phyloP scores from a whole-genome alignment of 2,113 vertebrate species.

The Pomatostomus ruficeps region DNA sequence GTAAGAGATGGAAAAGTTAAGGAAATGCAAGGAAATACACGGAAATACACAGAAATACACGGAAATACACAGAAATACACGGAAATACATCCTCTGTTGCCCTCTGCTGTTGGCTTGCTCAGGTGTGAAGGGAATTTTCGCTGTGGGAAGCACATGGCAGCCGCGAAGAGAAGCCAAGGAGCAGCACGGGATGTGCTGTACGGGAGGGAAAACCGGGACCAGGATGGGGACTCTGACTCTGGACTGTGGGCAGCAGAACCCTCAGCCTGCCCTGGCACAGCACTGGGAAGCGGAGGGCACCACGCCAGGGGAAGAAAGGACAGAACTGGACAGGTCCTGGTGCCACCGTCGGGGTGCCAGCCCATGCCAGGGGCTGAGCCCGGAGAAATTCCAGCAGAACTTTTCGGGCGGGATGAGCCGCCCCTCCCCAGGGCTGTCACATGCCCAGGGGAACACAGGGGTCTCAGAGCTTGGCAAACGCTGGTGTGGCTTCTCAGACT shows the following conservation, averaged over 20 bases:
- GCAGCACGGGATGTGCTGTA: rapidly evolving
- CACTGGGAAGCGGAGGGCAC: background rate
- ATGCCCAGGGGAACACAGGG: background rate
- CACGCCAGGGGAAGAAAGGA: background rate
- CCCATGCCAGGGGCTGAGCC: background rate
- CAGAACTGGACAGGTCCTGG: background rate
- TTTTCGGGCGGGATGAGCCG: background rate
- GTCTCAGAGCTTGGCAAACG: background rate
- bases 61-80: background rate
- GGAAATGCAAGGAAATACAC: background rate
- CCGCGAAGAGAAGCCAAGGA: background rate
- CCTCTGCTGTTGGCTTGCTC: background rate
- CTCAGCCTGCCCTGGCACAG: background rate
- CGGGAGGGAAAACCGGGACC: background rate
- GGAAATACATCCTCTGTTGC: background rate
- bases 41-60: background rate
- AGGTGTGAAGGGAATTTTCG: background rate
- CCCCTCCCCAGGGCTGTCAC: background rate
- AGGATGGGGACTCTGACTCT: background rate
- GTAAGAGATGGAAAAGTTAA: background rate
- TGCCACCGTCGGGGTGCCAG: background rate
- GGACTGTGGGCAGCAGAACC: background rate
- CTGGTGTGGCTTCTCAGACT: background rate
- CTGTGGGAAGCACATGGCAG: rapidly evolving
- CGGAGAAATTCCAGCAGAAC: background rate